Base-by-base conservation (phyloP, 35 echinoderm and acorn worm genomes). In the Strongylocentrotus purpuratus region DNA sequence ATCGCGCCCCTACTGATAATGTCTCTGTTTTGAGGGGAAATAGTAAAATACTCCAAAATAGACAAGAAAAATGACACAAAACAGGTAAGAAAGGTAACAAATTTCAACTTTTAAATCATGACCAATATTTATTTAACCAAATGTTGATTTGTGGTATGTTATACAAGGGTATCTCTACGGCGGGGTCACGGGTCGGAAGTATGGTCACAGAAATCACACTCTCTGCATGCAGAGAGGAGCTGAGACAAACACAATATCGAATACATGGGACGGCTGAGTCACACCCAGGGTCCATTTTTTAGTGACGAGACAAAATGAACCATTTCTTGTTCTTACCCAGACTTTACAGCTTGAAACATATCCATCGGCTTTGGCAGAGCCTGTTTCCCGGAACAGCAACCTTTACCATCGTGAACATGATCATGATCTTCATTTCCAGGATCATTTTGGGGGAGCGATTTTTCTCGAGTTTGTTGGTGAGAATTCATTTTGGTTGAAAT, bases 341-440 rank as follows among this genome's bases (percentile, higher is more conserved):
- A 85, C 60, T 96, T 96, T 45, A 96, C 90, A 94, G 96, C 86
- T 48, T 71, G 86, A 88, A 96, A 96, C 31, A 96, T 94, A 91
- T 96, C 94, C 96, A 94, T 96, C 35, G 85, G 61, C 52, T 89
- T 95, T 31, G 45, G 85, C 13, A 22, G 31, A 17, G 46, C 28
- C 32, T 89, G 45, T 31, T 32, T 32, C 14, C 33, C 31, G 4
- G 46, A 88, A 31, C 86, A 86, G 20, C 87, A 88, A 88, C 87
- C 87, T 88, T 88, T 88, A 14, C 87, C 87, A 88, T 33, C 87
- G 87, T 33, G 45, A 14, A 33, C 12, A 13, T 88, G 87, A 15
- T 88, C 32, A 11, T 88, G 87, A 88, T 88, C 87, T 33, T 31
- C 87, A 88, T 88, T 88, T 88, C 28, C 32, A 88, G 87, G 28